phyloP scores from a whole-genome alignment of 2,113 vertebrate species.

The Prolemur simus region DNA sequence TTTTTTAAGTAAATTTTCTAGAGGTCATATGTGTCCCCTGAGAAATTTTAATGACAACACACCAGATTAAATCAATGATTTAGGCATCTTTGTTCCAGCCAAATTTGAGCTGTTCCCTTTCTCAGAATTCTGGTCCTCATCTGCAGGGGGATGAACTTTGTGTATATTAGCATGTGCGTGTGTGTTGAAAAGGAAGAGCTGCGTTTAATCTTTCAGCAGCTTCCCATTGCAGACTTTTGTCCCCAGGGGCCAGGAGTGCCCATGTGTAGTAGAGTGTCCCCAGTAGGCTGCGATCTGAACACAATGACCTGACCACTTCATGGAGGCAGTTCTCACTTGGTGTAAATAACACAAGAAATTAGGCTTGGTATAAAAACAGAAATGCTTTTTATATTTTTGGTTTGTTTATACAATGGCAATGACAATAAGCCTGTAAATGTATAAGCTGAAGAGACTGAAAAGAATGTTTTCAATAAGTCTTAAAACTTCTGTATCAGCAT shows the following conservation, averaged over 20 bases:
- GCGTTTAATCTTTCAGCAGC: not conserved
- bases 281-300: not conserved
- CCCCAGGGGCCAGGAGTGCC: not conserved
- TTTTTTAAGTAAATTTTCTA: constrained; percentile 41
- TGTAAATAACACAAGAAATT: constrained; percentile 34
- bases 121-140: not conserved
- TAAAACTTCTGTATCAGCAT: not conserved
- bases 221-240: not conserved
- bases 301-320: not conserved
- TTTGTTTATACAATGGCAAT: constrained; percentile 36
- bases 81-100: constrained; percentile 26
- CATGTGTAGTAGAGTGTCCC: not conserved
- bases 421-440: constrained; percentile 16
- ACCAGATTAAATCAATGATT: constrained; percentile 24
- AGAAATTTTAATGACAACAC: constrained; percentile 29
- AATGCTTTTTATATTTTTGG: constrained; percentile 24
- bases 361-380: not conserved
- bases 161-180: not conserved
- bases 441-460: constrained; percentile 18
- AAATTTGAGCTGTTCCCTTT: not conserved
- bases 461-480: constrained; percentile 19
- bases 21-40: not conserved
- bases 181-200: not conserved
- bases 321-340: not conserved
- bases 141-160: not conserved